These are phyloP conservation scores for Phoenicopterus ruber DNA, from an alignment of 2,113 vertebrate genomes.

Conservation along the genomic window DNA sequence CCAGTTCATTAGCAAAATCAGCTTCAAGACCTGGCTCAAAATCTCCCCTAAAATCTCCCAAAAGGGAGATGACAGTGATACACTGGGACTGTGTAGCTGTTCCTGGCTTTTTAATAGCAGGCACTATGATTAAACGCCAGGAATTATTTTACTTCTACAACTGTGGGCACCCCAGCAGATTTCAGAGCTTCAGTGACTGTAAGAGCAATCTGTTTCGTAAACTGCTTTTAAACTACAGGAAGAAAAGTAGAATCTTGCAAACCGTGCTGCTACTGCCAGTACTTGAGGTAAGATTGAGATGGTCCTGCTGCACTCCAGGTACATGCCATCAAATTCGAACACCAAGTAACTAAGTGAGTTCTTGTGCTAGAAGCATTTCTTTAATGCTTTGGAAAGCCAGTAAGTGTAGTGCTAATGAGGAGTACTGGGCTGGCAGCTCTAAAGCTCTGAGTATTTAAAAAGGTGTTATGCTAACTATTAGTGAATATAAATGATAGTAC, in stretches of 20 bases:
- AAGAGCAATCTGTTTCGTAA: constrained; percentile 78
- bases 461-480: background rate
- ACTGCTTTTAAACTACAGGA: constrained; percentile 78
- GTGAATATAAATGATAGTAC: background rate
- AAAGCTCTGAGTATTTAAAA: background rate
- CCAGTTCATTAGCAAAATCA: background rate
- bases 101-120: background rate
- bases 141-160: constrained; percentile 74
- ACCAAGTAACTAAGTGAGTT: background rate
- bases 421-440: background rate
- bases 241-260: background rate
- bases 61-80: background rate
- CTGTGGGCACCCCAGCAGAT: constrained; percentile 73
- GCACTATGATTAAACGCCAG: background rate
- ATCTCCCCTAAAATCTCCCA: background rate
- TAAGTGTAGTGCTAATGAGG: background rate
- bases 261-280: background rate
- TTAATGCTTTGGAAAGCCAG: background rate
- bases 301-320: background rate
- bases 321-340: background rate
- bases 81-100: background rate
- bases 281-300: background rate
- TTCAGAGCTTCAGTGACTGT: constrained; percentile 76
- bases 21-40: background rate
- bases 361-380: background rate